phyloP scores from a whole-genome alignment of 2,888 invertebrate species.

The Drosophila gaucha region DNA sequence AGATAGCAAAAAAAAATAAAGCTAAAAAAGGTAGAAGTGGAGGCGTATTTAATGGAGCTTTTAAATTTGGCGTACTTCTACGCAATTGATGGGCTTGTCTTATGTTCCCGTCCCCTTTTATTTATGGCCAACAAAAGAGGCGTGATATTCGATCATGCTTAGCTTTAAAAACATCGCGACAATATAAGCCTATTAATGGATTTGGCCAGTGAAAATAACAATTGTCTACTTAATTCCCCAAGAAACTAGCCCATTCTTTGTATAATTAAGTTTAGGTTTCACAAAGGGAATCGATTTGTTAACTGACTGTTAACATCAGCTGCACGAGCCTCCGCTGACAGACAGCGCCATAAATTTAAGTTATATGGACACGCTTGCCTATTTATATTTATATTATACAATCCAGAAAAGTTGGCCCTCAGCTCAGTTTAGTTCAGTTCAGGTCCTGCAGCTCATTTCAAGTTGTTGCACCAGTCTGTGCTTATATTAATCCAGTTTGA shows the following conservation, averaged over 20 bases:
- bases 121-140: conserved; percentile 58
- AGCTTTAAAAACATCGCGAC: conserved; percentile 23
- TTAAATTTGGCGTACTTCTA: conserved; percentile 31
- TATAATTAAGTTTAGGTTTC: conserved; percentile 12
- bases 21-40: conserved; percentile 21
- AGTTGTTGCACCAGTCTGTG: conserved; percentile 14
- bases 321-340: conserved; percentile 3
- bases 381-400: conserved; percentile 2
- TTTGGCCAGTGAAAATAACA: background rate
- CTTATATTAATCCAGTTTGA: conserved; percentile 48
- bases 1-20: conserved; percentile 12
- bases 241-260: background rate
- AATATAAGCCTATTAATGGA: conserved; percentile 57
- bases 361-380: conserved; percentile 16
- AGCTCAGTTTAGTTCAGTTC: background rate
- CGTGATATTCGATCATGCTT: conserved; percentile 46
- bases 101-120: conserved; percentile 46
- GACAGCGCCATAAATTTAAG: conserved; percentile 7
- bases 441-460: conserved; percentile 25
- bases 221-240: background rate
- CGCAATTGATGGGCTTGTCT: conserved; percentile 34
- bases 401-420: background rate
- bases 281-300: conserved; percentile 1
- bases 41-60: conserved; percentile 47
- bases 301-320: conserved; percentile 11